Conservation (phyloP, 2,888 invertebrate species). For the Polyommatus iphigenia region DNA sequence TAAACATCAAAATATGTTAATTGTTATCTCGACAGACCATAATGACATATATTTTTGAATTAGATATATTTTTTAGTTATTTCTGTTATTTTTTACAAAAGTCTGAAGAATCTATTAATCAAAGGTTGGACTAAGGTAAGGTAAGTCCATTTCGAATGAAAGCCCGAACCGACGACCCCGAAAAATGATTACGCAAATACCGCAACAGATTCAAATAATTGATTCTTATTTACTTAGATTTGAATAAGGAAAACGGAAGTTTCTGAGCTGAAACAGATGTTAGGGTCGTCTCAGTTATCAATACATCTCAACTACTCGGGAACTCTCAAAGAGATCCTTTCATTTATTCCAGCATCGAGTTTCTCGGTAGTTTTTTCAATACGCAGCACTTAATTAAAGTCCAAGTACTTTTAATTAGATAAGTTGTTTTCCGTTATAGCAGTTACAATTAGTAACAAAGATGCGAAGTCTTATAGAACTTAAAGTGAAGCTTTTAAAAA, state of each 20-base stretch:
- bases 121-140: no score
- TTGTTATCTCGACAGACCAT: no score
- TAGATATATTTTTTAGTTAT: no score
- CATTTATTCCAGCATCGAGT: conserved; percentile 24
- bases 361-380: conserved; percentile 23
- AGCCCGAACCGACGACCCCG: conserved; percentile 7
- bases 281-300: conserved; percentile 27
- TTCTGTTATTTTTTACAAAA: no score
- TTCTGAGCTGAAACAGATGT: conserved; percentile 30
- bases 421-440: conserved; percentile 19
- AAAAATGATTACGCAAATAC: conserved; percentile 31
- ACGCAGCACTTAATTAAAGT: conserved; percentile 13
- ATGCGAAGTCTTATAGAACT: not conserved
- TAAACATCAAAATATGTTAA: not conserved
- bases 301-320: conserved; percentile 30
- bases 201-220: conserved; percentile 27
- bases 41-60: no score
- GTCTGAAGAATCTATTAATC: no score
- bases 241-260: conserved; percentile 28
- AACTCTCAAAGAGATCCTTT: conserved; percentile 32
- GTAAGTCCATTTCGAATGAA: conserved; percentile 30
- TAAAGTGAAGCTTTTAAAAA: not conserved
- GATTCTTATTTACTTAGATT: conserved; percentile 31
- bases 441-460: conserved; percentile 3
- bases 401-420: conserved; percentile 20